Percentiles rank a stretch among this genome's conserved stretches.
phyloP scores from a whole-genome alignment of 37 sponge, comb jelly and placozoan genomes.

The Hexactinellida sp. region DNA sequence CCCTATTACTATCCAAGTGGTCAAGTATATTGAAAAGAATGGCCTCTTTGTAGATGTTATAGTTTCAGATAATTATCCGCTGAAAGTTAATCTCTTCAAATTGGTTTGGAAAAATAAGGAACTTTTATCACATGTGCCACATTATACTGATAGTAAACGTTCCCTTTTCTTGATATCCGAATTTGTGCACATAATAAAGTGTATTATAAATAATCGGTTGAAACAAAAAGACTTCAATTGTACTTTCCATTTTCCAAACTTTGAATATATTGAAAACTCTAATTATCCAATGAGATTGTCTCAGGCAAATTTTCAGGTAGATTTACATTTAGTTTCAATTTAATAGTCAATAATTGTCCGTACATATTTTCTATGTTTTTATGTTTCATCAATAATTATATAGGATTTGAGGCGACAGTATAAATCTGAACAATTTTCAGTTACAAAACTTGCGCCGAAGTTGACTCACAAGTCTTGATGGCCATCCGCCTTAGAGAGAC shows the following conservation, averaged over 20 bases:
- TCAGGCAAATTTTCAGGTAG: background rate
- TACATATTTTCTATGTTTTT: no score
- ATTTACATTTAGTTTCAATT: background rate
- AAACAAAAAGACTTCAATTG: background rate
- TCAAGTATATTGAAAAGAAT: no score
- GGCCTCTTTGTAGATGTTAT: no score
- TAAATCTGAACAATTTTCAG: background rate
- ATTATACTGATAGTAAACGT: background rate
- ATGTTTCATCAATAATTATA: no score
- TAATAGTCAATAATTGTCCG: background rate
- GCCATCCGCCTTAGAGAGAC: background rate
- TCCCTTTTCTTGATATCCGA: background rate
- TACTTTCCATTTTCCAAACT: background rate
- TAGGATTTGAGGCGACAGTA: background rate
- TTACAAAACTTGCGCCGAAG: background rate
- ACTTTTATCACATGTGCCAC: background rate
- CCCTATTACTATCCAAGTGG: no score
- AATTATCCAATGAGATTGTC: background rate
- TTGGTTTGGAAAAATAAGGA: background rate
- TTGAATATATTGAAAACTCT: background rate
- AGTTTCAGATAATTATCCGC: no score
- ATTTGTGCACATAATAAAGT: background rate
- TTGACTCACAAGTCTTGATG: background rate
- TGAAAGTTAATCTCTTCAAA: background rate
- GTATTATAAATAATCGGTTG: background rate